Evolutionary conservation across 2,797 vertebrate species (phyloP).

Genomic region (Ceyx erithaca): DNA sequence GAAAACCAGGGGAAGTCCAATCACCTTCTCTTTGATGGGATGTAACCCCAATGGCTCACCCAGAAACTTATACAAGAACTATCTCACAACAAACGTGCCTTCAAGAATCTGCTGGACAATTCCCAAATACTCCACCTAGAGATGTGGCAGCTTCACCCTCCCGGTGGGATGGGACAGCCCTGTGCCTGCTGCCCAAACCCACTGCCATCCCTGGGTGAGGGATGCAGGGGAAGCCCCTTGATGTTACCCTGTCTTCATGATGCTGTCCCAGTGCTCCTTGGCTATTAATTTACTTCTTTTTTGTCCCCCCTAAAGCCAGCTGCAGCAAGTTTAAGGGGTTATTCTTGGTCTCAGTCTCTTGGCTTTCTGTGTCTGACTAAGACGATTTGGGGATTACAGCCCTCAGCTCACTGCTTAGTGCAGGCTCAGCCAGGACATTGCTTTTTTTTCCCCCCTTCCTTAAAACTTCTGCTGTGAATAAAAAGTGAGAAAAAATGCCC

Average conservation of each 20-base stretch:
- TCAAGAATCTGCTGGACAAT: too few species aligned
- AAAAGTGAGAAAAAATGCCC: neutral
- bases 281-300: neutral
- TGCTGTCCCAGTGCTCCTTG: neutral
- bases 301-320: neutral
- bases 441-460: neutral
- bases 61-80: neutral
- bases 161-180: neutral
- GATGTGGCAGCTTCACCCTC: neutral
- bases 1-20: neutral
- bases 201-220: too few species aligned
- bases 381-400: constrained; percentile 51
- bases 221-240: neutral
- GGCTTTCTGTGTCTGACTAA: constrained; percentile 12
- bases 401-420: constrained; percentile 23
- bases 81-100: too few species aligned
- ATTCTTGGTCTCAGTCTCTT: neutral
- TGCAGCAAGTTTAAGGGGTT: constrained; percentile 3
- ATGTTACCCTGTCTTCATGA: neutral
- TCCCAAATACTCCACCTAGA: too few species aligned
- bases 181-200: too few species aligned
- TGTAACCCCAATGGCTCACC: neutral
- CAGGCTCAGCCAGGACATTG: neutral
- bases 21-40: neutral
- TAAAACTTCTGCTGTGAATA: neutral